These are phyloP conservation scores for Microtus montanus DNA, from an alignment of 2,113 vertebrate species.

Conservation along the genomic window DNA sequence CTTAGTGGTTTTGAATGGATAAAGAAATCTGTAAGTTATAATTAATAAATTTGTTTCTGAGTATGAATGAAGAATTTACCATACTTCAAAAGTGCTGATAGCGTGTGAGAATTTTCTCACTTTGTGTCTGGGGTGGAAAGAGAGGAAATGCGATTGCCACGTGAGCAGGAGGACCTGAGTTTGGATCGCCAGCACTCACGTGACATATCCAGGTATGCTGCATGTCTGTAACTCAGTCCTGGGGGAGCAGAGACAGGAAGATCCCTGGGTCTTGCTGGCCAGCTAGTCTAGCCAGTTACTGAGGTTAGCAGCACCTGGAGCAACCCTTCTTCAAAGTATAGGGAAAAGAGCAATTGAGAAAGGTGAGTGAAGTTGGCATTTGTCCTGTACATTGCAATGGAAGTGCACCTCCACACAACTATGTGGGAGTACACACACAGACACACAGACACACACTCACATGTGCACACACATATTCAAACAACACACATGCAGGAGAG, in stretches of 20 bases:
- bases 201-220: background rate
- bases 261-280: background rate
- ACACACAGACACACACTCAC: background rate
- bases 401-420: background rate
- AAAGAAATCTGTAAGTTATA: background rate
- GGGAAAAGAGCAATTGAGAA: background rate
- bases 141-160: background rate
- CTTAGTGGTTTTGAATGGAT: constrained; percentile 15
- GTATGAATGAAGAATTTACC: background rate
- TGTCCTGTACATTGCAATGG: background rate
- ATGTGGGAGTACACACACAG: background rate
- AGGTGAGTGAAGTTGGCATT: background rate
- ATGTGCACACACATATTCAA: too few relatives aligned
- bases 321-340: too few relatives aligned
- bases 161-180: background rate
- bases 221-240: background rate
- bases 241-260: too few relatives aligned
- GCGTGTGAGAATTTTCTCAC: background rate
- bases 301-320: background rate
- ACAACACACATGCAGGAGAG: background rate
- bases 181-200: too few relatives aligned
- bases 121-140: background rate
- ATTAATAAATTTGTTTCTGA: background rate
- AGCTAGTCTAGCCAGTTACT: background rate
- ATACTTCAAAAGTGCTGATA: background rate